Evolutionary conservation across 2,888 invertebrate species (phyloP), one percentile per base, ranked within the genome.

Genomic region (Sinohyriopsis cumingii): DNA sequence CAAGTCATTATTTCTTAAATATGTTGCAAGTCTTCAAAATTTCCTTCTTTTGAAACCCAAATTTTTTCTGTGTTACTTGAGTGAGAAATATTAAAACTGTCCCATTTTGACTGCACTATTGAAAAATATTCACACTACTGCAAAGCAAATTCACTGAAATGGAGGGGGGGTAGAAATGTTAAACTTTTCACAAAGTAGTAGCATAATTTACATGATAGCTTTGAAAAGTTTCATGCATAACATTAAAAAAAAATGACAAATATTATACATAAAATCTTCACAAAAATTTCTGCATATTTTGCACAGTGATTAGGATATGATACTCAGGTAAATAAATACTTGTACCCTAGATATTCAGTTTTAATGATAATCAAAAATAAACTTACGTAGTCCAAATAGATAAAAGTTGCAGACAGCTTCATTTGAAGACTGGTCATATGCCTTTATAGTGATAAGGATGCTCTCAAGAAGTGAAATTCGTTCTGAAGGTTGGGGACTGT

Each of bases 301-400:
- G 24, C 57, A 57, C 20, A 9, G 57, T 57, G 57, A 57, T 9
- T 57, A 57, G n/a, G 57, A 9, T 57, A 57, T 6, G 12, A 57
- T 24, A 24, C 57, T 22, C 24, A 22, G 1, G 19, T 57, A 18
- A 20, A 22, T 7, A 5, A n/a, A 12, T 24, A 2, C n/a, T 57
- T n/a, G 9, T 57, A 57, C 57, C 57, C n/a, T n/a, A 45, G 12
- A 2, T 12, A 45, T 45, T 45, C 45, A 45, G 45, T 45, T 12
- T 45, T 12, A 45, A 45, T 45, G 45, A 57, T 57, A 57, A 24
- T n/a, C 9, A 33, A 57, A 54, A 59, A 66, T 24, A 53, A 59
- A 77, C 84, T 84, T 76, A 85, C 85, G 76, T 57, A 74, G 72
- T 55, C 79, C 78, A 9, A 75, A 72, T 60, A 79, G 77, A 6